Evolutionary conservation across 2,113 vertebrate genomes (phyloP), one percentile per base, ranked within the genome.

Genomic region (Larimichthys crocea): DNA sequence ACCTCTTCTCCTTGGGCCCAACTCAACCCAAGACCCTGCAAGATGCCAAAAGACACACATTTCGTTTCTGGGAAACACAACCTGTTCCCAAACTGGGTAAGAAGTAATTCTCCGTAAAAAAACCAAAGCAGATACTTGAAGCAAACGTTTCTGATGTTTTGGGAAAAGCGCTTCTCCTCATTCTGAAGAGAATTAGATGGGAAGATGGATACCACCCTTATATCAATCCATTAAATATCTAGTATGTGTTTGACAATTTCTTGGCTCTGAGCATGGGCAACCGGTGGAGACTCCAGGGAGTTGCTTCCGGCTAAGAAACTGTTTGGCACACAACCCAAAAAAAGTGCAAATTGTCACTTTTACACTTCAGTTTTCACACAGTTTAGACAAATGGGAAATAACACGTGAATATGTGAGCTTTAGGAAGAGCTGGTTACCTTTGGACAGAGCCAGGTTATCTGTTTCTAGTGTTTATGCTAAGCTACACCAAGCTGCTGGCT

Each of bases 1-100:
- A 98, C 82, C 95, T 99, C 77, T 99, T 99, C 91, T 97, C 97
- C 10, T 93, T 97, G 55, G 96, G 96, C 31, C 95, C 97, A 59
- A 95, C 94, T 24, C 95, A 96, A 88, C 98, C 98, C 80, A 99
- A 95, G 83, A 99, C 95, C 63, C 94, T 99, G 95, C 96, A 97
- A 84, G 96, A 99, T 82, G 98, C 98, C 84, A 96, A 93, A 84
- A 96, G 95, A 80, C 96, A 96, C 80, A 96, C 94, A 88, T 99
- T 97, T 91, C 95, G 91, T 85, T 99, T 99, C 95, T 99, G 98
- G 98, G 96, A 98, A 88, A 98, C 97, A 0, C 98, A 99, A 84
- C 98, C 98, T 0, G 98, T 99, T 70, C 97, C 96, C 82, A 98
- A 95, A 89, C 89, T 99, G 73, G 97, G 98, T 99, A 95, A 0